Base-by-base conservation (phyloP, 2,888 invertebrate genomes). In the Leistus spinibarbis region DNA sequence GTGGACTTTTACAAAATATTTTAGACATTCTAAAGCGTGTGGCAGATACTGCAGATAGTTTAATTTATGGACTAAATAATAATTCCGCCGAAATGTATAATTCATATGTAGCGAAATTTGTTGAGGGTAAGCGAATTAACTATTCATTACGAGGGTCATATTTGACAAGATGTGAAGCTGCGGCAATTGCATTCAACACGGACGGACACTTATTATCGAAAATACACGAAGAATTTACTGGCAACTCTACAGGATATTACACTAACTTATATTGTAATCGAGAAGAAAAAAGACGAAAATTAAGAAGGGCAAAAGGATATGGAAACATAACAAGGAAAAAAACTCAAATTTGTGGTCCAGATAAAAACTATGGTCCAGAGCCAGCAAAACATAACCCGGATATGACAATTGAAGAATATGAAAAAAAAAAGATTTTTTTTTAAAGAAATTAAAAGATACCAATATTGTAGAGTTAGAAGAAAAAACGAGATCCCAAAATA, bases 51-150 rank as follows among this genome's bases (percentile, higher is more conserved):
- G 27, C 64, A 10, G 54, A 72, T 23, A 72, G 65, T n/a, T 22
- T 72, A 9, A 65, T 65, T n/a, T 62, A 60, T 7, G 66, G 66
- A 13, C 40, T 66, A 1, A 73, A 66, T 13, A 73, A 67, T 56
- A 73, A 73, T 67, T 1, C 57, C 4, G 73, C 73, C 3, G 73
- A 73, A 67, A n/a, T 66, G 22, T 71, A 71, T n/a, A 72, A 72
- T 24, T 65, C 72, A 1, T 56, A 64, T n/a, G 64, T 72, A 2
- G 56, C 72, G 1, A 72, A 72, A 56, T 56, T 65, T 65, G 56
- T 72, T 19, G 65, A 65, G 2, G 54, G 65, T 4, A 72, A 65
- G 23, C 54, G 72, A n/a, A 16, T 72, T 13, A 53, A 54, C 65
- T 72, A 54, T 53, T 20, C 72, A 3, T 9, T 53, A 19, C 62